Evolutionary conservation across 1,140 invertebrate species (phyloP), one percentile per base, ranked within the genome.

Genomic region (Metopolophium dirhodum): DNA sequence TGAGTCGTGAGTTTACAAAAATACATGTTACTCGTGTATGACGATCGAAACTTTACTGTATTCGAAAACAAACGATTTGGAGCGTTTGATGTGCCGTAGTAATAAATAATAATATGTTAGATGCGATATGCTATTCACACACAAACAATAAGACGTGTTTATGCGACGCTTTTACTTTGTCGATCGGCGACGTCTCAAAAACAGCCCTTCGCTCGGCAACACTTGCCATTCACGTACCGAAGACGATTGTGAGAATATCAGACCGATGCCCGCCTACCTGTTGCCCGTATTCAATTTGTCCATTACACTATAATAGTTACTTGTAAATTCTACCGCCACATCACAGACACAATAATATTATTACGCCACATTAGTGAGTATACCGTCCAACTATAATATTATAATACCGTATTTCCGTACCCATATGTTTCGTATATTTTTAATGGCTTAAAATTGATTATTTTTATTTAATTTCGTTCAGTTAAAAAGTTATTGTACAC

Each of bases 101-200:
- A 22, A 54, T 54, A 54, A 54, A 4, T 22, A 22, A 54, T 54
- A 54, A 22, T 54, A 22, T 51, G 14, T 51, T 91, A 49, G 77
- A 49, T 30, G 18, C 61, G 90, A 77, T 35, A 91, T 49, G 90
- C 37, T 45, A 49, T 91, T 82, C 90, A 85, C 54, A n/a, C 91
- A 92, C 45, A 30, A 92, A 51, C 45, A 92, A 92, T 83, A 47
- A 47, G 45, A 3, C 9, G 14, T 51, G 49, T 51, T 18, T 20
- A 92, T 92, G 47, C 6, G 23, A 91, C 45, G 77, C 61, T 91
- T 91, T 91, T 92, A 92, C 77, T 51, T 35, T 54, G 18, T 30
- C n/a, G 7, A 37, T 45, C 77, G 22, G 23, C n/a, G 37, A 37
- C 47, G 18, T 51, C 51, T 49, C 68, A 83, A 83, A 92, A 92